phyloP scores from a whole-genome alignment of 64 coral and sea anemone genomes.

The Anthopleura sola region DNA sequence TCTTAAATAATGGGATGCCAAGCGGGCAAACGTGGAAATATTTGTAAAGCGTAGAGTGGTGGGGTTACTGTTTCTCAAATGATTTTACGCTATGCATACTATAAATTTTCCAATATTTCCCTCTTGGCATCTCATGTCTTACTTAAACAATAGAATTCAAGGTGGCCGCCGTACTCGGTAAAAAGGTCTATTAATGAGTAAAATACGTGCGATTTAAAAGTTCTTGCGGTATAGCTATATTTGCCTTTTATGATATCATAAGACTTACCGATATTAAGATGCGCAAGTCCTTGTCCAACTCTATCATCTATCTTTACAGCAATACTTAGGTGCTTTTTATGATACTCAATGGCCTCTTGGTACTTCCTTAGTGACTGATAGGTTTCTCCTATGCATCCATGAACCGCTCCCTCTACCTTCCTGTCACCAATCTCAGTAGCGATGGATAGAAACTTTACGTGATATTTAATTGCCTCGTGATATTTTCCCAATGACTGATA shows the following conservation, averaged over 20 bases:
- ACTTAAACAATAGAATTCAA: no score
- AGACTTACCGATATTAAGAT: slow-evolving; percentile 22
- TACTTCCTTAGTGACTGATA: background rate
- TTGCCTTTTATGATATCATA: background rate
- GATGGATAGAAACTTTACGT: slow-evolving; percentile 24
- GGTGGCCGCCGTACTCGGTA: no score
- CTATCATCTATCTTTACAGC: slow-evolving; percentile 17
- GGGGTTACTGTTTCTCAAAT: no score
- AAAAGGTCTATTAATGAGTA: no score
- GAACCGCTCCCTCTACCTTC: background rate
- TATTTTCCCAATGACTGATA: no score
- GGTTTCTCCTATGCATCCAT: background rate
- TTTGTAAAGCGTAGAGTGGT: no score
- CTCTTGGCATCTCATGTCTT: no score
- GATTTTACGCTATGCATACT: no score
- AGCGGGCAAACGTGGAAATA: no score
- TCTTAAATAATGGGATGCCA: no score
- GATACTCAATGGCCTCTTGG: background rate
- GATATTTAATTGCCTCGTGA: background rate
- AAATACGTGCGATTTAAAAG: no score
- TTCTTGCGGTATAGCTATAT: background rate
- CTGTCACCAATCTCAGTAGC: slow-evolving; percentile 25
- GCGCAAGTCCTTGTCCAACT: slow-evolving; percentile 19
- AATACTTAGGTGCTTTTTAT: background rate
- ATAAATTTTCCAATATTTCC: no score